Evolutionary conservation across 2,113 vertebrate species (phyloP), one percentile per base, ranked within the genome.

Genomic region (Hassar affinis): DNA sequence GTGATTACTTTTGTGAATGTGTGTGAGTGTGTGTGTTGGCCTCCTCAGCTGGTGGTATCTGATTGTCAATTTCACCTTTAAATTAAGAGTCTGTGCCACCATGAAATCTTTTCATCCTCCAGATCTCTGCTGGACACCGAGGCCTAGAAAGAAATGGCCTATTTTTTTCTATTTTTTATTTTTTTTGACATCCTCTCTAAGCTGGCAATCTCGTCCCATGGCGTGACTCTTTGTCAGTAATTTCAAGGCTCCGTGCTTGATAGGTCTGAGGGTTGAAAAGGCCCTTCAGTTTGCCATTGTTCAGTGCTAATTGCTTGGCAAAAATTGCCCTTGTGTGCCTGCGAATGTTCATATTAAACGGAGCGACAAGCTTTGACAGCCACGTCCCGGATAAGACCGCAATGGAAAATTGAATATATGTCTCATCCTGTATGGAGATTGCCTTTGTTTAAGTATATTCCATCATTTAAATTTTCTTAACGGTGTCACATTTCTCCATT

Each of bases 211-310:
- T 79, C 30, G 86, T 84, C 89, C 90, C 84, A 77, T 87, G 91
- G 86, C 85, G 79, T 57, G 64, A 82, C 78, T 90, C 68, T 88
- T 71, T 86, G 86, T 82, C 82, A 71, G 56, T 82, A 61, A 61
- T 59, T 74, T 88, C 83, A 84, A 81, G 80, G 85, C 85, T 86
- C 76, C 80, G 33, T 74, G 83, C 85, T 84, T 87, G 87, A 90
- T 89, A 78, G 77, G 87, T 88, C 85, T 84, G 49, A 86, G 85
- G 82, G 66, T 51, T 82, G 38, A 79, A 74, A 82, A 85, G 61
- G 35, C 54, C 76, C 78, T 42, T 69, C 51, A 33, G 47, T 52
- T n/a, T 59, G 45, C 6, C 33, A 47, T 85, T 85, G 78, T 88
- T 81, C 66, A 0, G 61, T 54, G 66, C 66, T 85, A 84, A 88